Evolutionary conservation across 2,888 invertebrate genomes (phyloP).

Genomic region (Meteorus cinctellus): DNA sequence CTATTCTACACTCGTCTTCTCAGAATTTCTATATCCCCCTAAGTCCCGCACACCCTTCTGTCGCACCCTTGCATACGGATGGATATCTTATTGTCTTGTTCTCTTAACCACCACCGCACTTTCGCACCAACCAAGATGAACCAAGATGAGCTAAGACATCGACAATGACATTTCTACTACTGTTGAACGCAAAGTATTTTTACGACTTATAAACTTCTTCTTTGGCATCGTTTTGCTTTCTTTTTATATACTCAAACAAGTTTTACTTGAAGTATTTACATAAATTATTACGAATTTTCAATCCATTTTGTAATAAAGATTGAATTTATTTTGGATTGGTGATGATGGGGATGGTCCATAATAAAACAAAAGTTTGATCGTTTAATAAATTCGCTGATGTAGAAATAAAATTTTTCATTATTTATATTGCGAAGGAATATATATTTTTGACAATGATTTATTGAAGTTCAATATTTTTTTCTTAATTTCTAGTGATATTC

Average conservation of each 20-base stretch:
- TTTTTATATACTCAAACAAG: too few relatives aligned
- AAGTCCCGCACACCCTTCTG: constrained; percentile 40
- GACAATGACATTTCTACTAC: constrained; percentile 29
- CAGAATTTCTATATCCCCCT: constrained; percentile 29
- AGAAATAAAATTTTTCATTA: constrained; percentile 2
- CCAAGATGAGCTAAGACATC: constrained; percentile 31
- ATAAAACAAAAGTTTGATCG: neutral
- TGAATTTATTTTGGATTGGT: constrained; percentile 49
- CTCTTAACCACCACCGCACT: constrained; percentile 7
- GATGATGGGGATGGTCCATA: neutral
- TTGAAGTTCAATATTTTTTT: too few relatives aligned
- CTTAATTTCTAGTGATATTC: too few relatives aligned
- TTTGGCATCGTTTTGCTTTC: too few relatives aligned
- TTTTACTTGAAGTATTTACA: too few relatives aligned
- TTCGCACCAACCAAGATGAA: constrained; percentile 34
- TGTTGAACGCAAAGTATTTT: constrained; percentile 41
- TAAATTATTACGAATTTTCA: too few relatives aligned
- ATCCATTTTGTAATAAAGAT: too few relatives aligned
- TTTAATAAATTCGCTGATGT: neutral
- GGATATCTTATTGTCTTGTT: constrained; percentile 24
- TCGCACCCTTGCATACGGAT: neutral
- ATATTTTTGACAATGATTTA: too few relatives aligned
- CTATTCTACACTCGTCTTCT: constrained; percentile 37
- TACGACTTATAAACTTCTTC: constrained; percentile 58
- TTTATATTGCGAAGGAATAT: too few relatives aligned